These are phyloP conservation scores for Petrocephalus microphthalmus DNA, from an alignment of 2,113 vertebrate species.

Conservation along the genomic window DNA sequence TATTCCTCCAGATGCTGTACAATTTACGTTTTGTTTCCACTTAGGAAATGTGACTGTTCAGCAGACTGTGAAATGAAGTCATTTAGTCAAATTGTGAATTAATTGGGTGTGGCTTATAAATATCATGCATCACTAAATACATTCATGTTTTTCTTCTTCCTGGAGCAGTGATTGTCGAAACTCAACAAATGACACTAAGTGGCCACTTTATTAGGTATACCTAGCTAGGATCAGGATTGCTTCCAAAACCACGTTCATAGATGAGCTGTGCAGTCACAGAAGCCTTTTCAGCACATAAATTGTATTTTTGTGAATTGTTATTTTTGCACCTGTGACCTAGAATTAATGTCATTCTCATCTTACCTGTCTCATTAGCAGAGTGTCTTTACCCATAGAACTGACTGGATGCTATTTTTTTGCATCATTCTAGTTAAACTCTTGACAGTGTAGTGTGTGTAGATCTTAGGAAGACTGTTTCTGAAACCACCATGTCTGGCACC, in stretches of 20 bases:
- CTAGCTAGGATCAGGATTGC: neutral
- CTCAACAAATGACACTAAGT: neutral
- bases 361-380: neutral
- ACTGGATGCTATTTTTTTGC: neutral
- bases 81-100: conserved; percentile 40
- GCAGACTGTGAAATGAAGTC: conserved; percentile 38
- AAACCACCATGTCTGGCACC: neutral
- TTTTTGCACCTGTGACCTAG: neutral
- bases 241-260: neutral
- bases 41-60: conserved; percentile 24
- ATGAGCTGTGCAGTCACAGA: neutral
- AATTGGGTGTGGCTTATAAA: conserved; percentile 39
- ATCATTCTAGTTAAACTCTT: neutral
- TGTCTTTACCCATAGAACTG: neutral
- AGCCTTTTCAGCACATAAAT: neutral
- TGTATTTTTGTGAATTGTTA: neutral
- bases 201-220: neutral
- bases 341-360: neutral
- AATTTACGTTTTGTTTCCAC: conserved; percentile 27
- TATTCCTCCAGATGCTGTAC: conserved; percentile 19
- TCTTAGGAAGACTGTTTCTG: neutral
- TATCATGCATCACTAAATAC: conserved; percentile 26
- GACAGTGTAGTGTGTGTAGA: neutral
- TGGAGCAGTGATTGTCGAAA: conserved; percentile 8
- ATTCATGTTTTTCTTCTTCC: conserved; percentile 4